Conservation (phyloP, 2,113 vertebrate genomes). For the Phalacrocorax carbo region DNA sequence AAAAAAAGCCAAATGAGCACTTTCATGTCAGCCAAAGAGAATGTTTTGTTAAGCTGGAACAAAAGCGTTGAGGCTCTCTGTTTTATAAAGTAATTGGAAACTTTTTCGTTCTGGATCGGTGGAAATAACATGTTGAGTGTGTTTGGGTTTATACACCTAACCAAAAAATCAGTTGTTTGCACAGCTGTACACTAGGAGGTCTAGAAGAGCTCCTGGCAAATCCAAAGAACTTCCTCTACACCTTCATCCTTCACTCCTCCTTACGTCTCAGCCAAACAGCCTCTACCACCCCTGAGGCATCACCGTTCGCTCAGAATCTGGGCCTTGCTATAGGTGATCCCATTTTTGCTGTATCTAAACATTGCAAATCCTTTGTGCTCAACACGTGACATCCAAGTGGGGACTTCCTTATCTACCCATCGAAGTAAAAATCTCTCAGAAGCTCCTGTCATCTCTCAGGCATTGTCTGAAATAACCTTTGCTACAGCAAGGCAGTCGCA, state of each 20-base stretch:
- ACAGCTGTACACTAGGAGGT: not conserved
- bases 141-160: not conserved
- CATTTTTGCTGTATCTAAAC: not conserved
- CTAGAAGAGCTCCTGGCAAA: not conserved
- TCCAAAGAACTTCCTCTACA: not conserved
- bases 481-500: not conserved
- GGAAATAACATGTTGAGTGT: not conserved
- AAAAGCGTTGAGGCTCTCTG: not conserved
- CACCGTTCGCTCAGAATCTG: not conserved
- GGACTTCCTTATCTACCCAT: not conserved
- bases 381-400: not conserved
- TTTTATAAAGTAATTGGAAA: not conserved
- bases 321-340: not conserved
- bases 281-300: not conserved
- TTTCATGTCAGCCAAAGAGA: not conserved
- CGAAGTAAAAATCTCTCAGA: not conserved
- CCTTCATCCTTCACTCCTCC: not conserved
- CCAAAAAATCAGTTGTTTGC: not conserved
- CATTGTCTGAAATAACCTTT: not conserved
- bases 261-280: not conserved
- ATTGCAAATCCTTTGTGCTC: not conserved
- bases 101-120: not conserved
- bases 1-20: not conserved
- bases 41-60: not conserved
- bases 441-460: not conserved